Base-by-base conservation (phyloP, 2,113 vertebrate species). In the Crotalus helleri region DNA sequence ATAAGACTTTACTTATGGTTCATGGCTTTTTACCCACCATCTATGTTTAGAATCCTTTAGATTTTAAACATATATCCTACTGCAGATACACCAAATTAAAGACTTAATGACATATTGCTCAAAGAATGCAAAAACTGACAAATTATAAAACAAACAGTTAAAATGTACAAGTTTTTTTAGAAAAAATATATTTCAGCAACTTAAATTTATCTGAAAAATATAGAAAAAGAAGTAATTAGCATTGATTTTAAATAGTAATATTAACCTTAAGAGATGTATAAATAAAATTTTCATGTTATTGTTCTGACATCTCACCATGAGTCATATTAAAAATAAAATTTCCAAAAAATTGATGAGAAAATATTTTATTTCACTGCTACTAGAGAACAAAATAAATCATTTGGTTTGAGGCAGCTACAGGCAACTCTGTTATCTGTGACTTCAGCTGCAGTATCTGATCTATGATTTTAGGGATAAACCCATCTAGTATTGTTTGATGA, bases 1-100 rank as follows among this genome's bases (percentile, higher is more conserved):
- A 97, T 98, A 97, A 96, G 97, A 97, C 97, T 97, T 98, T 98
- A 98, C 97, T 98, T 98, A 97, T 98, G 97, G 98, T 98, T 98
- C 98, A 98, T 97, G 97, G 98, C 96, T 97, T 97, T 97, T 97
- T 98, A 97, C 97, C 97, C 97, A 95, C 97, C 97, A 96, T 98
- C 97, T 97, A 97, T 96, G 97, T 98, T 97, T 97, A 96, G 96
- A 97, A 8, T 96, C 95, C 95, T 97, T 96, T 97, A 94, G 96
- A 96, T 97, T 98, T 98, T 96, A 97, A 98, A 96, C 94, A 97
- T 97, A 97, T 95, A 97, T 96, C 96, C 97, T 96, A 95, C 95
- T 95, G 95, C 97, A 97, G 96, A 96, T 97, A 97, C 94, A 4
- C 97, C 97, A 97, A 97, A 98, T 97, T 98, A 98, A 97, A 98